Percentiles rank a stretch among this genome's conserved stretches.
Conservation (phyloP, 1,140 invertebrate species). For the Megathymus violae region DNA sequence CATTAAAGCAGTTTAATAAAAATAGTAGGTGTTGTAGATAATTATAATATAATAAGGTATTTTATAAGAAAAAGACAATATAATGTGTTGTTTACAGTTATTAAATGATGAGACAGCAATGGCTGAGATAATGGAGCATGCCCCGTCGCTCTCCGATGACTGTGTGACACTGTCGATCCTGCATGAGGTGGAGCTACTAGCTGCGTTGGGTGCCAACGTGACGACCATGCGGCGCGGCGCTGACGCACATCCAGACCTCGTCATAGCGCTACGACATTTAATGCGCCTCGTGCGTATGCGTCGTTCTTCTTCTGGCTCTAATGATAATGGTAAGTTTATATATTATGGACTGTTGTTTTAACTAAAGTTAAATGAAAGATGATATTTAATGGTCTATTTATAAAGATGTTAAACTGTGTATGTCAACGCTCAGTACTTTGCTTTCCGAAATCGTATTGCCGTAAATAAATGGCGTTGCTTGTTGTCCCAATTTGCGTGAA, state of each 20-base stretch:
- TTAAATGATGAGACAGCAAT: constrained; percentile 75
- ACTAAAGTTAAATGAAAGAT: too few species aligned
- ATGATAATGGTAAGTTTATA: constrained; percentile 55
- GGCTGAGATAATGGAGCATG: constrained; percentile 68
- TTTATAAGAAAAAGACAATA: too few species aligned
- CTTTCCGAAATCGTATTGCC: too few species aligned
- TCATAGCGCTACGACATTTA: constrained; percentile 61
- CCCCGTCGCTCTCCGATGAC: constrained; percentile 66
- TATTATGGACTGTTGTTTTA: constrained; percentile 15
- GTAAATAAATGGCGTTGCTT: too few species aligned
- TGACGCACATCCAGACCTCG: constrained; percentile 65
- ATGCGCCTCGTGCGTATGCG: constrained; percentile 59
- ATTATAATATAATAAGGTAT: too few species aligned
- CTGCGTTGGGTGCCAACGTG: constrained; percentile 69
- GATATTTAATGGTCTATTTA: too few species aligned
- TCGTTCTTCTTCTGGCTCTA: constrained; percentile 47
- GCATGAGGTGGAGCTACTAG: constrained; percentile 73
- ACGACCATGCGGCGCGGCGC: constrained; percentile 74
- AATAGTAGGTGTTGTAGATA: too few species aligned
- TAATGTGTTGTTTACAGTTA: constrained; percentile 58
- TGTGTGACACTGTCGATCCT: constrained; percentile 71
- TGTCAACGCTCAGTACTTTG: too few species aligned
- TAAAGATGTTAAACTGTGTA: too few species aligned
- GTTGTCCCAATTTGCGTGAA: too few species aligned
- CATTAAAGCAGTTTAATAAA: too few species aligned